phyloP scores from a whole-genome alignment of 2,888 invertebrate species.

The Drosophila infuscata region DNA sequence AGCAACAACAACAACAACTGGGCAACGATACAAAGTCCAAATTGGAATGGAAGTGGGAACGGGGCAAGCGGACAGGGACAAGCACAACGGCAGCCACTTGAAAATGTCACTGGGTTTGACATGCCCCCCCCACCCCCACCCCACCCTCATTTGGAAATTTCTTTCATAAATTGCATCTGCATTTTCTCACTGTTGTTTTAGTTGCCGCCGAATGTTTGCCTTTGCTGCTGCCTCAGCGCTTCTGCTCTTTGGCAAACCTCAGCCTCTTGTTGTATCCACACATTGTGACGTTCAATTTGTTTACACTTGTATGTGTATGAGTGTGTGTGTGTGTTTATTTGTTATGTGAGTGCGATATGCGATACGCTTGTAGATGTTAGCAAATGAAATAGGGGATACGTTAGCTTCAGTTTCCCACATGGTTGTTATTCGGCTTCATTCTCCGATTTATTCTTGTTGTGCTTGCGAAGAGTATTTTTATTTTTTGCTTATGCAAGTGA shows the following conservation, averaged over 20 bases:
- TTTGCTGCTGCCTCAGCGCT: constrained; percentile 22
- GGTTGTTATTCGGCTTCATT: constrained; percentile 11
- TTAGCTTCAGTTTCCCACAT: constrained; percentile 48
- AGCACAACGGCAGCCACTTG: constrained; percentile 42
- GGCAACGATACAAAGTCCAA: constrained; percentile 48
- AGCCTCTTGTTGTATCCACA: constrained; percentile 5
- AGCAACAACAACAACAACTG: constrained; percentile 22
- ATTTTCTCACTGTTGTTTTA: constrained; percentile 43
- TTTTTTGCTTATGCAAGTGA: constrained; percentile 46
- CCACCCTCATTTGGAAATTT: constrained; percentile 10
- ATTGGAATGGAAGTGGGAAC: constrained; percentile 7
- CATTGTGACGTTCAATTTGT: constrained; percentile 39
- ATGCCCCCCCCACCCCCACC: constrained; percentile 1
- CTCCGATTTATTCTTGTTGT: constrained; percentile 10
- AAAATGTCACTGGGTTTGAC: constrained; percentile 51
- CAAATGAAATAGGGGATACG: constrained; percentile 39
- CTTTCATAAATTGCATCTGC: constrained; percentile 44
- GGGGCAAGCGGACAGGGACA: constrained; percentile 20
- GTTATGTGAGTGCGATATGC: constrained; percentile 28
- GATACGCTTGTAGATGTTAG: constrained; percentile 8
- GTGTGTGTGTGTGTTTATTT: constrained; percentile 34
- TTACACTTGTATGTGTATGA: constrained; percentile 1
- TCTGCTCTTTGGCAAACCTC: constrained; percentile 1
- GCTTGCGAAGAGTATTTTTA: constrained; percentile 17
- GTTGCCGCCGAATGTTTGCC: constrained; percentile 18